These are phyloP conservation scores for Pluvianellus socialis DNA, from an alignment of 2,113 vertebrate species.

Conservation along the genomic window DNA sequence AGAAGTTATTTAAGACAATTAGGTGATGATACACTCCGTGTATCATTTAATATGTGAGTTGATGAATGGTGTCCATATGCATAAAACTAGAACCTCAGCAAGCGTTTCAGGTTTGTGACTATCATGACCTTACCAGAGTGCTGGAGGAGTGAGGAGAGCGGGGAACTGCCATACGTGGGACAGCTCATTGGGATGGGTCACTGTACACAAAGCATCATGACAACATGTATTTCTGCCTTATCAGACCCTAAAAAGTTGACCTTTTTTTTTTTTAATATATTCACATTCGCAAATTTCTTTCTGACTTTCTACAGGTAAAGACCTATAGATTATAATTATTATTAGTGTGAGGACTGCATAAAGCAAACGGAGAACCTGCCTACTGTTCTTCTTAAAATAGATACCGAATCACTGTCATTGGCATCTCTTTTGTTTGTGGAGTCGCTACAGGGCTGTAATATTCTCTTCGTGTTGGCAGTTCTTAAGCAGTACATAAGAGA, in stretches of 20 bases:
- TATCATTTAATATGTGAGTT: not conserved
- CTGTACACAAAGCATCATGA: not conserved
- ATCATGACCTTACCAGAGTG: not conserved
- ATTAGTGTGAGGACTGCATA: not conserved
- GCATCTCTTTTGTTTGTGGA: not conserved
- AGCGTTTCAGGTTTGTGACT: not conserved
- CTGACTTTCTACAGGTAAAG: not conserved
- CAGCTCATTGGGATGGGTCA: not conserved
- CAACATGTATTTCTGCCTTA: not conserved
- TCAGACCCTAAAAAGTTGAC: not conserved
- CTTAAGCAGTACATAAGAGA: not conserved
- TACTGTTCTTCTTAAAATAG: slow-evolving; percentile 1
- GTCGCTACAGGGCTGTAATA: not conserved
- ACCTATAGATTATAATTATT: not conserved
- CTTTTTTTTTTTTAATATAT: not conserved
- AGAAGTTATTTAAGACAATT: not conserved
- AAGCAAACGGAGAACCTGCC: not conserved
- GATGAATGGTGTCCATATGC: not conserved
- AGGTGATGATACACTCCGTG: not conserved
- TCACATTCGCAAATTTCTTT: not conserved
- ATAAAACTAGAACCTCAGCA: not conserved
- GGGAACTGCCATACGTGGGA: not conserved
- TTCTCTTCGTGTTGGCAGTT: not conserved
- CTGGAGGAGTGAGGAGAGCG: not conserved
- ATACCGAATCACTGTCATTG: not conserved